Evolutionary conservation across 2,888 invertebrate genomes (phyloP).

Genomic region (Epinotia nisella): DNA sequence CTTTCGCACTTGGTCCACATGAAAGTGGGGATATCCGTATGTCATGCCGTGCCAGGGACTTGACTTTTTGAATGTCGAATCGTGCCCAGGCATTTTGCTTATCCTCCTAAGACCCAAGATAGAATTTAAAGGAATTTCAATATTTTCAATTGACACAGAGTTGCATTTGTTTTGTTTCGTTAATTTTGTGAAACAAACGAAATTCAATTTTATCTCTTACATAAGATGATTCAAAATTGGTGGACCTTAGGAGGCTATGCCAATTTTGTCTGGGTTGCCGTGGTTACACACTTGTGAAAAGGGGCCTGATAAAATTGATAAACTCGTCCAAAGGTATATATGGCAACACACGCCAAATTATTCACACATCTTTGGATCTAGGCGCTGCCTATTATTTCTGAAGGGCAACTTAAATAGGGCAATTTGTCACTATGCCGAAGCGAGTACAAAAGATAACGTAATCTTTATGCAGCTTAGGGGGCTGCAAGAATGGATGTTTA

Average conservation of each 20-base stretch:
- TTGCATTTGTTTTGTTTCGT: no score
- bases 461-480: background rate
- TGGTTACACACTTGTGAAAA: background rate
- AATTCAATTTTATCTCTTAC: no score
- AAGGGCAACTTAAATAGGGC: background rate
- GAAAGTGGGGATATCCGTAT: background rate
- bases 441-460: background rate
- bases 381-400: background rate
- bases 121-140: no score
- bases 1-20: background rate
- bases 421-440: background rate
- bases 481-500: slow-evolving; percentile 11
- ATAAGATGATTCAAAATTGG: no score
- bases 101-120: background rate
- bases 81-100: background rate
- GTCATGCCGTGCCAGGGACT: background rate
- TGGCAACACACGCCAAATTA: background rate
- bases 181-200: no score
- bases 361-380: background rate
- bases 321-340: background rate
- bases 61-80: background rate
- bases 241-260: no score
- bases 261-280: background rate
- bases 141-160: no score
- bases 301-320: background rate